Evolutionary conservation across 23 tunicate species (phyloP), one percentile per base, ranked within the genome.

Genomic region (Aplidium turbinatum): DNA sequence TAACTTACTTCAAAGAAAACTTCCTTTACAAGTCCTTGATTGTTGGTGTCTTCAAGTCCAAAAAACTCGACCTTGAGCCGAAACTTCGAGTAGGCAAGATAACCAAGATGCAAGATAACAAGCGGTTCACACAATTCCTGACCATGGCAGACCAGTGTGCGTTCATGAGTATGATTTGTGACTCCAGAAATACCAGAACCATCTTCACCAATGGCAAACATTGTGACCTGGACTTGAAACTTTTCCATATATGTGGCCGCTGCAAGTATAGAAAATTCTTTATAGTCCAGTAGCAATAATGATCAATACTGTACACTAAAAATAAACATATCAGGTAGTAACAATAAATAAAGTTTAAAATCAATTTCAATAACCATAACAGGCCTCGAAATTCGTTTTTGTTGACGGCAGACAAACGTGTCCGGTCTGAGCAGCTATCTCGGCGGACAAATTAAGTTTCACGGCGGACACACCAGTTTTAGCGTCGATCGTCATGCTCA

Each of bases 41-140:
- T 55, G 20, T 46, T 77, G n/a, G 70, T 24, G 50, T 78, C 78
- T 46, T 82, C 70, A 40, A 90, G 53, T 9, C 77, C 85, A 42
- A 24, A 26, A 77, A 90, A 90, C 20, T 22, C 42, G 29, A 90
- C 63, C 26, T 61, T 63, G 27, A 90, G 77, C 1, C 57, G 75
- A 33, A 90, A 56, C 52, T 63, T 78, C 0, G 87, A 62, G 34
- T 77, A 83, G 38, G 62, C 63, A 5, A 78, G 42, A 45, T 82
- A 90, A 19, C 97, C 97, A 31, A 90, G 81, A 63, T 90, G 97
- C 57, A 90, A 54, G n/a, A 90, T 85, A 65, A 82, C 85, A 2
- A 90, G 31, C 38, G 97, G 89, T 20, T 90, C 89, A 60, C 97
- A 90, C 75, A 50, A 70, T 3, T 56, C 76, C 4, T 66, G 5